These are phyloP conservation scores for Machimus atricapillus DNA, from an alignment of 2,888 invertebrate species.

Conservation along the genomic window DNA sequence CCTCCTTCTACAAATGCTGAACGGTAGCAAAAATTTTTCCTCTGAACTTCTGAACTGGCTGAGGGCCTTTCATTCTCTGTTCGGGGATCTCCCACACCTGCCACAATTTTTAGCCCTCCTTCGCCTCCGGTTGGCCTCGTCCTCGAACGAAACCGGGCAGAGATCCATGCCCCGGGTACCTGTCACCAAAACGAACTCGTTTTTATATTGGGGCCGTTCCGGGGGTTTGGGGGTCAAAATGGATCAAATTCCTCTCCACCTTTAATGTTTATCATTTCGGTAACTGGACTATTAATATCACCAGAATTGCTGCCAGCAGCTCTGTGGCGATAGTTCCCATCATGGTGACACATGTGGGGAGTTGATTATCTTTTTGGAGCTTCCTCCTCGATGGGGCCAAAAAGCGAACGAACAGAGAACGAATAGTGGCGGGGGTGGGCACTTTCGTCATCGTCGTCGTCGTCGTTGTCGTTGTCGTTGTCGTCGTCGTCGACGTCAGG, in stretches of 20 bases:
- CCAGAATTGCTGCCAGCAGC: neutral
- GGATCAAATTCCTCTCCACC: constrained; percentile 35
- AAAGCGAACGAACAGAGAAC: neutral
- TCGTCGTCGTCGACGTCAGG: neutral
- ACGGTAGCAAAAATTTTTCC: constrained; percentile 37
- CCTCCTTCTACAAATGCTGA: constrained; percentile 29
- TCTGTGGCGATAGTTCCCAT: neutral
- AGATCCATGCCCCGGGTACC: constrained; percentile 11
- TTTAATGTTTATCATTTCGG: constrained; percentile 33
- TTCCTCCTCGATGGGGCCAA: neutral
- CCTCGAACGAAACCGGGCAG: neutral
- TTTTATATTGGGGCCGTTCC: constrained; percentile 17
- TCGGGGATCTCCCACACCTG: constrained; percentile 15
- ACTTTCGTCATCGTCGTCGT: neutral
- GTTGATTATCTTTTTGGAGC: constrained; percentile 20
- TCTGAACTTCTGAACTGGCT: constrained; percentile 39
- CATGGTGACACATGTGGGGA: constrained; percentile 29
- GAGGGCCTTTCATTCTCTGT: constrained; percentile 36
- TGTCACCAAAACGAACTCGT: constrained; percentile 40
- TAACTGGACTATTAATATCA: constrained; percentile 27
- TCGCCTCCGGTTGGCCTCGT: neutral
- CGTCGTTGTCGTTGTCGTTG: too few relatives aligned
- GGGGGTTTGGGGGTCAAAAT: constrained; percentile 18
- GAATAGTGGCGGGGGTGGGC: neutral
- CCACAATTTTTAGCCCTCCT: neutral